These are phyloP conservation scores for Xanthorhoe spadicearia DNA, from an alignment of 2,888 invertebrate species.

Conservation along the genomic window DNA sequence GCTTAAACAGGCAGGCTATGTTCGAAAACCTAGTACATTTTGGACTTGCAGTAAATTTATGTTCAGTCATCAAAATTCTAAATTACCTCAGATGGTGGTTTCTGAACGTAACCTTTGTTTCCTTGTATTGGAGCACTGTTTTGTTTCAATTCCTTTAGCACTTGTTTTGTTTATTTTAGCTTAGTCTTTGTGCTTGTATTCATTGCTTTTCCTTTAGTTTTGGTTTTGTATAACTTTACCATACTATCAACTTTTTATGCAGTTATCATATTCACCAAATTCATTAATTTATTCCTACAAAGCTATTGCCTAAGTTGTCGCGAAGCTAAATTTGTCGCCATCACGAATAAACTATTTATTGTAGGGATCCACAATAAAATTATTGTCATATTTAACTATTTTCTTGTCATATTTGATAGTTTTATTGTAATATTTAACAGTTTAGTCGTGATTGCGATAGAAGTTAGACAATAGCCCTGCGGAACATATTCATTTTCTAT, in stretches of 20 bases:
- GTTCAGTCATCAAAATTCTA: constrained; percentile 47
- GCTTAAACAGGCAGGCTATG: constrained; percentile 77
- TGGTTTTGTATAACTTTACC: constrained; percentile 6
- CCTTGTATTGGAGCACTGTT: constrained; percentile 40
- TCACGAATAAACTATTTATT: no score
- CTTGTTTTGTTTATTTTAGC: constrained; percentile 32
- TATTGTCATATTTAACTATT: no score
- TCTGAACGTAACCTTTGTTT: constrained; percentile 81
- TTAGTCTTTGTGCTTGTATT: constrained; percentile 28
- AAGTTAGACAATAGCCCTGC: no score
- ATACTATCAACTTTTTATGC: constrained; percentile 1
- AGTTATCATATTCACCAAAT: constrained; percentile 1
- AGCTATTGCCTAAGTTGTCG: no score
- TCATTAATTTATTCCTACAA: no score
- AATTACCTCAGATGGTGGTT: constrained; percentile 65
- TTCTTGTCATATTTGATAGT: no score
- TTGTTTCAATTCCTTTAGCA: constrained; percentile 36
- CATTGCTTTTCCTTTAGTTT: constrained; percentile 2
- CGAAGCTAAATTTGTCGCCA: no score
- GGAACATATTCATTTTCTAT: constrained; percentile 14
- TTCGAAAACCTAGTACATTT: constrained; percentile 75
- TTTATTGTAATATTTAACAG: no score
- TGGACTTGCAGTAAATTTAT: constrained; percentile 40
- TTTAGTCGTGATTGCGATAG: no score
- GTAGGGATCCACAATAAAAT: no score